Evolutionary conservation across 2,797 vertebrate species (phyloP).

Genomic region (Telmatherina bonti): DNA sequence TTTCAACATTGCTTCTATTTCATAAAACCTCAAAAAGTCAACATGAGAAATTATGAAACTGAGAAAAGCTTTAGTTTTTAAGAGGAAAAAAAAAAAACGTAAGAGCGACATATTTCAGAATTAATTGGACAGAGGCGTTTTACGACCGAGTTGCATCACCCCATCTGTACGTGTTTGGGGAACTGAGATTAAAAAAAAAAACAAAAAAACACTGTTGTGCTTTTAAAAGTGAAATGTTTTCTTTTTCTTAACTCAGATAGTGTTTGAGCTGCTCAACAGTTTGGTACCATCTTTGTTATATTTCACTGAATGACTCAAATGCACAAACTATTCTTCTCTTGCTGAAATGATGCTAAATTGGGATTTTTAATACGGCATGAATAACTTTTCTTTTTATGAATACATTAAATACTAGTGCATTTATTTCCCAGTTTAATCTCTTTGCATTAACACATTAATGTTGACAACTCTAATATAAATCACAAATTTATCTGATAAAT

Average conservation of each 20-base stretch:
- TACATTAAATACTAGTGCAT: no score
- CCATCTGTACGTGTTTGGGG: neutral
- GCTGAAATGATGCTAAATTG: no score
- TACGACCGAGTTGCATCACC: neutral
- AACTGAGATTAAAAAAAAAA: neutral
- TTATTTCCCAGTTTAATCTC: no score
- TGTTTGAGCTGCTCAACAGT: neutral
- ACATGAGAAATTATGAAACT: neutral
- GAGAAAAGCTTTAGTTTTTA: neutral
- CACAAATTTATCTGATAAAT: no score
- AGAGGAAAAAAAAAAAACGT: neutral
- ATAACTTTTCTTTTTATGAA: no score
- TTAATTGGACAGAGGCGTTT: neutral
- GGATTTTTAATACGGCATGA: no score
- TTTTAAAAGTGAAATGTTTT: neutral
- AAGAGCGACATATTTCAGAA: neutral
- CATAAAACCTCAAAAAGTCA: neutral
- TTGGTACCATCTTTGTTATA: neutral
- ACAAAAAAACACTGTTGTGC: neutral
- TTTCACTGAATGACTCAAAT: neutral
- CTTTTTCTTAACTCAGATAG: neutral
- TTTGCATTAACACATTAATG: no score
- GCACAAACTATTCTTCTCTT: no score
- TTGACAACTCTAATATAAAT: no score
- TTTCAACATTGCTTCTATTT: neutral